Conservation (phyloP, 2,888 invertebrate genomes). For the Tetragnatha montana region DNA sequence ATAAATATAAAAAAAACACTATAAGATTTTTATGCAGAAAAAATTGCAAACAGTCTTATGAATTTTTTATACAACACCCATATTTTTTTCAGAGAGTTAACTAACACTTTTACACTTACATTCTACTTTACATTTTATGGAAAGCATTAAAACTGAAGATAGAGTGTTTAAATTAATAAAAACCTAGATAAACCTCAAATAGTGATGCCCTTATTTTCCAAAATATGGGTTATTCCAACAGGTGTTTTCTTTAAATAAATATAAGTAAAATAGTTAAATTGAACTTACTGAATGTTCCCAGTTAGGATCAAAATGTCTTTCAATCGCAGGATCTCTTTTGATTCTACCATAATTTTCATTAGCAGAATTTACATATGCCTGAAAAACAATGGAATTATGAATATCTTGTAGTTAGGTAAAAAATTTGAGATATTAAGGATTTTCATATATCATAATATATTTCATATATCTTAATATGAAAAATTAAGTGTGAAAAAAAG, state of each 20-base stretch:
- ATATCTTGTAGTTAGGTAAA: not conserved
- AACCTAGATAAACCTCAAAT: too few relatives aligned
- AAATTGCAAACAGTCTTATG: too few relatives aligned
- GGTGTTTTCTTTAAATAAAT: not conserved
- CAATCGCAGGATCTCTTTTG: conserved; percentile 73
- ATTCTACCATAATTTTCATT: conserved; percentile 72
- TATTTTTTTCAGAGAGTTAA: too few relatives aligned
- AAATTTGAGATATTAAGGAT: too few relatives aligned
- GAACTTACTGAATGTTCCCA: conserved; percentile 74
- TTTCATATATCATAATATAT: too few relatives aligned
- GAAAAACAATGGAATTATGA: not conserved
- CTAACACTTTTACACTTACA: too few relatives aligned
- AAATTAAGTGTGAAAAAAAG: not conserved
- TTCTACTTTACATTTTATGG: too few relatives aligned
- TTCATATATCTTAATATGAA: not conserved
- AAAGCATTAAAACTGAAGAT: too few relatives aligned
- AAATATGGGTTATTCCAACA: not conserved
- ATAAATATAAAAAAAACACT: too few relatives aligned
- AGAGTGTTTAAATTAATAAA: too few relatives aligned
- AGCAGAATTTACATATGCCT: conserved; percentile 72
- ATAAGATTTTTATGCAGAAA: too few relatives aligned
- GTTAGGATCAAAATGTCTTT: conserved; percentile 73
- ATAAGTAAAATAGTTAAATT: not conserved
- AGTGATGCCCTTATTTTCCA: not conserved
- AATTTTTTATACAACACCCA: too few relatives aligned